phyloP scores from a whole-genome alignment of 2,888 invertebrate genomes.

The Parnassius mnemosyne region DNA sequence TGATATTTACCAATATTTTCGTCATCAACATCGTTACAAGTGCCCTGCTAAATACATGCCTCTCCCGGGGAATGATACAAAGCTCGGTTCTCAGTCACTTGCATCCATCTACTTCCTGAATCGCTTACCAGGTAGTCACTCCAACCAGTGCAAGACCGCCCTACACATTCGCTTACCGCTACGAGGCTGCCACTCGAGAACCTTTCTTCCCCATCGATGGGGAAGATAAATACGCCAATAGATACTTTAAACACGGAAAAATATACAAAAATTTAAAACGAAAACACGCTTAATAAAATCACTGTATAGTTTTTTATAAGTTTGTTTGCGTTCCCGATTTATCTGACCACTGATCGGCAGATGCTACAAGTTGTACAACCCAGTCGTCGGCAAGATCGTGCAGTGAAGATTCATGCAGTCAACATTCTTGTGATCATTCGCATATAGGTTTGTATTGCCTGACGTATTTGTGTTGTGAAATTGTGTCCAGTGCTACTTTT shows the following conservation, averaged over 20 bases:
- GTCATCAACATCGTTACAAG: no score
- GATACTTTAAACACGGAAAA: background rate
- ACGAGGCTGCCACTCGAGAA: no score
- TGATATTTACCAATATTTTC: no score
- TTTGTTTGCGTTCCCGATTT: slow-evolving; percentile 29
- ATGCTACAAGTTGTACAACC: slow-evolving; percentile 47
- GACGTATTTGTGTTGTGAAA: background rate
- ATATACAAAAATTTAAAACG: background rate
- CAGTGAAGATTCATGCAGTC: slow-evolving; percentile 64
- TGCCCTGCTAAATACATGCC: no score
- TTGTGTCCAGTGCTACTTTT: background rate
- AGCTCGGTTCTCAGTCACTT: no score
- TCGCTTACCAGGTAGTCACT: no score
- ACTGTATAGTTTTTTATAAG: background rate
- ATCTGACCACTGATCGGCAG: slow-evolving; percentile 51
- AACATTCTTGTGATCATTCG: slow-evolving; percentile 60
- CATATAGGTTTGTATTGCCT: slow-evolving; percentile 64
- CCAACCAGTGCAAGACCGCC: no score
- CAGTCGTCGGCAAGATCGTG: slow-evolving; percentile 49
- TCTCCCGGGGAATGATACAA: no score
- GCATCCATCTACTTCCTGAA: no score
- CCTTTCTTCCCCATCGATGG: no score
- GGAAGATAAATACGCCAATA: no score
- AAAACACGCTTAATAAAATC: background rate
- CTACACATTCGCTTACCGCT: no score